Conservation (phyloP, 2,888 invertebrate genomes). For the Hypercompe scribonia region DNA sequence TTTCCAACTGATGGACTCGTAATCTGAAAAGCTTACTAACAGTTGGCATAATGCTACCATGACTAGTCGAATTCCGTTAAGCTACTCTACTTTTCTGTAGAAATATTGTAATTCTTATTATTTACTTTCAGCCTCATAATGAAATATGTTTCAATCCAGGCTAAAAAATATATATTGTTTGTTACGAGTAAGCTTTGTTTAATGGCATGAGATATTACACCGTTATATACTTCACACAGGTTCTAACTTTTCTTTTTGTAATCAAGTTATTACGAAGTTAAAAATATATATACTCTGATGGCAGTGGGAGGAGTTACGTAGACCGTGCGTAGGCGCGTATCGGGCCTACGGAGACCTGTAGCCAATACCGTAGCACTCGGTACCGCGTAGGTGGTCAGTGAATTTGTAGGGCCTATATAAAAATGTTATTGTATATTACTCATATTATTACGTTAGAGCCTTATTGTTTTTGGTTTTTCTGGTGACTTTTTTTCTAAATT, state of each 20-base stretch:
- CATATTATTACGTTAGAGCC: slow-evolving; percentile 9
- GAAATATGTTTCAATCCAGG: neutral
- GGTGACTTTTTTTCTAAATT: neutral
- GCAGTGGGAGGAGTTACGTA: slow-evolving; percentile 43
- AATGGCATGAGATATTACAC: neutral
- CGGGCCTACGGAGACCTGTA: slow-evolving; percentile 44
- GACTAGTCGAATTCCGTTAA: too few species aligned
- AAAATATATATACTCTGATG: neutral
- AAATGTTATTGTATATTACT: slow-evolving; percentile 27
- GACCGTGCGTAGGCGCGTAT: slow-evolving; percentile 49
- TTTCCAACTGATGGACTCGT: neutral
- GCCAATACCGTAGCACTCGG: slow-evolving; percentile 46
- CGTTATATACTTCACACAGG: neutral
- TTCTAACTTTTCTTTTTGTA: neutral
- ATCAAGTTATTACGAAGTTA: neutral
- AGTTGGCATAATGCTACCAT: too few species aligned
- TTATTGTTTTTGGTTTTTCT: neutral
- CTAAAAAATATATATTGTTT: neutral
- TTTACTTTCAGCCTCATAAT: neutral
- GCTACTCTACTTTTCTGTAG: too few species aligned
- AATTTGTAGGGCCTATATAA: slow-evolving; percentile 13
- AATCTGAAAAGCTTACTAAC: neutral
- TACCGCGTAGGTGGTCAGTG: slow-evolving; percentile 39
- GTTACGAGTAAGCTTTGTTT: neutral
- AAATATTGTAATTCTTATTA: too few species aligned